A percentile compares a stretch with the other conserved stretches of the same genome.
phyloP scores from a whole-genome alignment of 1,140 invertebrate genomes.

The Lepidurus couesii region DNA sequence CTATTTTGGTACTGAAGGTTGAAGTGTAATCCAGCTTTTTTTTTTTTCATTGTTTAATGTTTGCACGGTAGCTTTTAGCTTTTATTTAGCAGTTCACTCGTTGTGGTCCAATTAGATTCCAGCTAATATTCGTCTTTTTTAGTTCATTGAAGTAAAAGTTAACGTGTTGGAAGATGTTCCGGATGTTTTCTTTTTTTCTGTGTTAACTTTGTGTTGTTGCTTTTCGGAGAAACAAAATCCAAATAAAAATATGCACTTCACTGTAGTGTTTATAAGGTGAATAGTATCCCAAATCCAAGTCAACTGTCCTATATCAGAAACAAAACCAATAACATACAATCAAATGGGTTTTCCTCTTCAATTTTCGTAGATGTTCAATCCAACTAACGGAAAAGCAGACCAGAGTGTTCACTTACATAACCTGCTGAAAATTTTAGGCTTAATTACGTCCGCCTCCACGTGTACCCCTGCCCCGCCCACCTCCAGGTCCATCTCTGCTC shows the following conservation, averaged over 20 bases:
- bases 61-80: not conserved
- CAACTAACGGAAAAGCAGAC: not conserved
- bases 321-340: not conserved
- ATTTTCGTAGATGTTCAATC: not conserved
- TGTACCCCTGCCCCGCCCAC: not conserved
- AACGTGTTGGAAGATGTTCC: not conserved
- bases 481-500: not conserved
- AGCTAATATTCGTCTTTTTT: not conserved
- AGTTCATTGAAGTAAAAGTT: not conserved
- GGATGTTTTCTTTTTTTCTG: not conserved
- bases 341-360: not conserved
- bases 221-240: not conserved
- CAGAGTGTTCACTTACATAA: not conserved
- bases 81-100: not conserved
- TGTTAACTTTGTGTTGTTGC: not conserved
- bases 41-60: not conserved
- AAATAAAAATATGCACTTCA: slow-evolving; percentile 13
- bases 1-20: not conserved
- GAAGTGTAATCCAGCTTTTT: not conserved
- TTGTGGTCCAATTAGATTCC: slow-evolving; percentile 18
- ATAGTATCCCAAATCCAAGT: not conserved
- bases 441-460: not conserved
- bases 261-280: slow-evolving; percentile 14
- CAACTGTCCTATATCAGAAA: not conserved
- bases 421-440: not conserved